phyloP scores from a whole-genome alignment of 2,888 invertebrate species.

The Lasioglossum oenotherae region DNA sequence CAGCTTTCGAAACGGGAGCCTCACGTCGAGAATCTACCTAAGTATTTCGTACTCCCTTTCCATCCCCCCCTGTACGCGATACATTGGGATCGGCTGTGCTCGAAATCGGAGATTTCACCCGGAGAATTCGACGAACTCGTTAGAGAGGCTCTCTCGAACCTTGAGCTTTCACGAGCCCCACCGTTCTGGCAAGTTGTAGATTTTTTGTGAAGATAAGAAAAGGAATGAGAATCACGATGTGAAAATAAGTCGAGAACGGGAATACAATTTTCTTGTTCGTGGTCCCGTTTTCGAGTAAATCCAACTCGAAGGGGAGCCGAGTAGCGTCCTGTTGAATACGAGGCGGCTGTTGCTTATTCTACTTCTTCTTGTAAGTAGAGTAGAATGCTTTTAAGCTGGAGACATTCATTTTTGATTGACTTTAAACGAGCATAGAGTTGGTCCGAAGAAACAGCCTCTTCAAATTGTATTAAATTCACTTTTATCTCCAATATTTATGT shows the following conservation, averaged over 20 bases:
- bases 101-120: slow-evolving; percentile 29
- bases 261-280: background rate
- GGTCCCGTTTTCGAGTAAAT: background rate
- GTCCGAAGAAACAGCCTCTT: too few species aligned
- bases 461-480: too few species aligned
- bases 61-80: slow-evolving; percentile 2
- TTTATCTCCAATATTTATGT: too few species aligned
- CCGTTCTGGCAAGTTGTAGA: background rate
- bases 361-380: too few species aligned
- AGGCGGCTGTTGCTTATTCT: too few species aligned
- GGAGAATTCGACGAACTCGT: background rate
- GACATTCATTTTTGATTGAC: too few species aligned
- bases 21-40: slow-evolving; percentile 59
- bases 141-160: background rate
- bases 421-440: too few species aligned
- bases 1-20: slow-evolving; percentile 67
- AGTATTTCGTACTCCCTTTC: slow-evolving; percentile 57
- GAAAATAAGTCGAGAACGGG: background rate
- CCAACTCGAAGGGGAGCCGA: background rate
- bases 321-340: background rate
- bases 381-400: too few species aligned
- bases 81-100: slow-evolving; percentile 13
- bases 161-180: background rate
- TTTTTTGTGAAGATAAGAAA: background rate
- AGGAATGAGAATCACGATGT: background rate